These are phyloP conservation scores for Prochilodus magdalenae DNA, from an alignment of 2,113 vertebrate species.

Conservation along the genomic window DNA sequence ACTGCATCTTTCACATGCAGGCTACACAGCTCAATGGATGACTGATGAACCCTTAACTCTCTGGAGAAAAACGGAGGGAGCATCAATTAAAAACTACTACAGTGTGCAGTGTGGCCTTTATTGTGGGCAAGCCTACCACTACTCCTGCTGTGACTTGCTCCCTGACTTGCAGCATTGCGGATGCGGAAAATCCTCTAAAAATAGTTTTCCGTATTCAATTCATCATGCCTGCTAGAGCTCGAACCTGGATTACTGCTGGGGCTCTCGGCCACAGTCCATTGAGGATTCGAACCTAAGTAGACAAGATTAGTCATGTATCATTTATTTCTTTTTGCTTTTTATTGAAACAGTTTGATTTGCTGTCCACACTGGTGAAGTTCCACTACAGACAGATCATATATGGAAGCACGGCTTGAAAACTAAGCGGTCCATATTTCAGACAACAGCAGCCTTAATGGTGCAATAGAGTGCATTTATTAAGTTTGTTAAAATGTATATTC, in stretches of 20 bases:
- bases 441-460: too few relatives aligned
- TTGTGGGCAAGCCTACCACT: background rate
- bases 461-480: too few relatives aligned
- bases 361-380: too few relatives aligned
- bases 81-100: background rate
- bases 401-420: too few relatives aligned
- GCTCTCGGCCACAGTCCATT: background rate
- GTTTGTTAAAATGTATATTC: too few relatives aligned
- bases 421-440: too few relatives aligned
- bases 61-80: background rate
- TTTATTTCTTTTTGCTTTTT: too few relatives aligned
- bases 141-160: background rate
- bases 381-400: too few relatives aligned
- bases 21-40: background rate
- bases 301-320: background rate
- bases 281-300: background rate
- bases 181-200: background rate
- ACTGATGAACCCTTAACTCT: slow-evolving; percentile 9
- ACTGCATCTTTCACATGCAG: background rate
- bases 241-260: background rate
- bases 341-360: too few relatives aligned
- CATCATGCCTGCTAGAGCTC: background rate
- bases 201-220: background rate
- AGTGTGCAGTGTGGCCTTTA: background rate
- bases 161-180: background rate